Evolutionary conservation across 2,888 invertebrate genomes (phyloP).

Genomic region (Chouioia cunea): DNA sequence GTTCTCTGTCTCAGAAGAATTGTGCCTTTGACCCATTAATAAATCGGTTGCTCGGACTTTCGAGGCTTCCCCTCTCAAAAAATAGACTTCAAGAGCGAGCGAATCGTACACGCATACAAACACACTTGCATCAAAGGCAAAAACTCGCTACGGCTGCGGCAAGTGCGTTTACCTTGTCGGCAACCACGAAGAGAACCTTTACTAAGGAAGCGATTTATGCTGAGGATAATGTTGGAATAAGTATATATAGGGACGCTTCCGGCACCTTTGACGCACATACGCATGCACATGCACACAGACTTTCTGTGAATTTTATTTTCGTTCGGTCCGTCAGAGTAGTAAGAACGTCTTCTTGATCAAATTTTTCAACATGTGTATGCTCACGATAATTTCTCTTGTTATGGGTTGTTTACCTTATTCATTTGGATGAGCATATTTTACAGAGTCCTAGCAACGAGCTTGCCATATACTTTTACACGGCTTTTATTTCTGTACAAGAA

Average conservation of each 20-base stretch:
- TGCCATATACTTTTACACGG: no score
- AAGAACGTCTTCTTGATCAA: no score
- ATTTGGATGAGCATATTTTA: no score
- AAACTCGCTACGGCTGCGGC: conserved; percentile 18
- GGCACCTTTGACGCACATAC: conserved; percentile 25
- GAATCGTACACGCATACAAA: neutral
- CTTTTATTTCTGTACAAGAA: no score
- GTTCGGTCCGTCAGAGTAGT: no score
- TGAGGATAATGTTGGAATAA: conserved; percentile 25
- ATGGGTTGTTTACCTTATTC: no score
- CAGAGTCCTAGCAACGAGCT: no score
- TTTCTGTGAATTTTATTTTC: no score
- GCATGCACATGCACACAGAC: no score
- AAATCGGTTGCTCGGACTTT: conserved; percentile 43
- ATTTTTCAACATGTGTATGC: no score
- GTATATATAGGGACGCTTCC: conserved; percentile 16
- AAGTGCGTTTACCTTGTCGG: conserved; percentile 28
- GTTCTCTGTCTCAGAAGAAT: no score
- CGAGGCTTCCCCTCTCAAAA: conserved; percentile 15
- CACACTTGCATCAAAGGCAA: conserved; percentile 30
- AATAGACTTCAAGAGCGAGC: conserved; percentile 31
- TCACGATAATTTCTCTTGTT: no score
- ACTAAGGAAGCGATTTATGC: neutral
- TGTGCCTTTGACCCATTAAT: conserved; percentile 28
- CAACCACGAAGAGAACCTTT: neutral